Evolutionary conservation across 2,888 invertebrate species (phyloP).

Genomic region (Eulithis prunata): DNA sequence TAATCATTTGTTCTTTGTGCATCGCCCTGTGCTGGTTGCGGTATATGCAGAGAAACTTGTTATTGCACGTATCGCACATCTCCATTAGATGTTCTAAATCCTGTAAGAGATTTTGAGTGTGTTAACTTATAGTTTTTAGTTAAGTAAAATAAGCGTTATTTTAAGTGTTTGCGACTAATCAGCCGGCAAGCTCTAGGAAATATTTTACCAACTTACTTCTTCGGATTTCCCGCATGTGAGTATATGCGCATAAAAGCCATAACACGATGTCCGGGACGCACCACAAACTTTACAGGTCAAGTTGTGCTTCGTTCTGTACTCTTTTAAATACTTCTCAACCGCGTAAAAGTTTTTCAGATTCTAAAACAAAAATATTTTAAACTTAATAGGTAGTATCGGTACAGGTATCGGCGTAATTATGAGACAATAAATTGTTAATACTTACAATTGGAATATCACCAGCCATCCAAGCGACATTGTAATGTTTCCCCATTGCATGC

Average conservation of each 20-base stretch:
- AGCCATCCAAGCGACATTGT: conserved; percentile 66
- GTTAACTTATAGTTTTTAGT: no score
- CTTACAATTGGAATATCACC: conserved; percentile 66
- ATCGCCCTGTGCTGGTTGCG: conserved; percentile 82
- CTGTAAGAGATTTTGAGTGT: conserved; percentile 48
- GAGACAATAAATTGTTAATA: conserved; percentile 16
- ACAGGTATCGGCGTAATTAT: neutral
- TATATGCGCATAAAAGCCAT: conserved; percentile 86
- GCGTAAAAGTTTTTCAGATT: conserved; percentile 77
- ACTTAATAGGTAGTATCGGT: neutral
- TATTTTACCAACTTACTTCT: conserved; percentile 3
- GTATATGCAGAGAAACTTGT: conserved; percentile 81
- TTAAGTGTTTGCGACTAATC: no score
- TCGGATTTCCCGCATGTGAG: conserved; percentile 82
- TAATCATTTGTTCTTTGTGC: conserved; percentile 65
- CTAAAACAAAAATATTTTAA: conserved; percentile 59
- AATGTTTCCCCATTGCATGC: conserved; percentile 64
- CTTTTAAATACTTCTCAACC: conserved; percentile 71
- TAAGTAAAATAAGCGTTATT: neutral
- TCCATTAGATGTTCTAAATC: conserved; percentile 76
- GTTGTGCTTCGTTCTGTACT: conserved; percentile 68
- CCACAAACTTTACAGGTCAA: conserved; percentile 84
- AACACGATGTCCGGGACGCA: conserved; percentile 74
- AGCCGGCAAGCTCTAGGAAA: no score
- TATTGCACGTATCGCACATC: conserved; percentile 81